phyloP scores from a whole-genome alignment of 2,888 invertebrate genomes.

The Amiota mariae region DNA sequence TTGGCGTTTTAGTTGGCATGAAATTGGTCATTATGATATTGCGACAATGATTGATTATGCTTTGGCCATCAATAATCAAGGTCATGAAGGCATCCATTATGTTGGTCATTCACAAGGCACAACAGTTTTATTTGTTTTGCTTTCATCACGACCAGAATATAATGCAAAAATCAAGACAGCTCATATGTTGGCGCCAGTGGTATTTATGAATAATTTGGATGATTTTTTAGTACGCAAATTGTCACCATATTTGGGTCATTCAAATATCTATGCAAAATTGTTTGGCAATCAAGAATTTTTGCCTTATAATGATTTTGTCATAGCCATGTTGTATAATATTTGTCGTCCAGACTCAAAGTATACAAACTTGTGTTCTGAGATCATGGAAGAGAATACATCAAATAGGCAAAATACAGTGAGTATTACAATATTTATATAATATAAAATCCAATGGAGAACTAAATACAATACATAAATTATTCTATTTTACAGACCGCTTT shows the following conservation, averaged over 20 bases:
- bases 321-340: conserved; percentile 71
- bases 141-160: conserved; percentile 62
- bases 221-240: conserved; percentile 71
- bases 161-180: conserved; percentile 65
- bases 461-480: not conserved
- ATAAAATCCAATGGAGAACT: not conserved
- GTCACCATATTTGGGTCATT: conserved; percentile 66
- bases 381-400: conserved; percentile 75
- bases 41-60: conserved; percentile 63
- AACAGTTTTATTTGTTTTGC: conserved; percentile 57
- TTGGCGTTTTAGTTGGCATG: conserved; percentile 83
- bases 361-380: conserved; percentile 76
- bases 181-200: conserved; percentile 67
- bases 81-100: conserved; percentile 61
- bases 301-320: conserved; percentile 75
- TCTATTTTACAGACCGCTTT: conserved; percentile 49
- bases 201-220: conserved; percentile 75
- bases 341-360: conserved; percentile 70
- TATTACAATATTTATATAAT: not conserved
- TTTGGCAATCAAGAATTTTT: conserved; percentile 76
- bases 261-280: conserved; percentile 49
- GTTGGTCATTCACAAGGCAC: conserved; percentile 70
- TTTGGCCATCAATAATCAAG: conserved; percentile 51
- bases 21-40: conserved; percentile 81
- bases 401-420: conserved; percentile 55